Percentiles rank a stretch among this genome's conserved stretches.
These are phyloP conservation scores for Holothuria glaberrima DNA, from an alignment of 35 echinoderm and acorn worm genomes.

Conservation along the genomic window DNA sequence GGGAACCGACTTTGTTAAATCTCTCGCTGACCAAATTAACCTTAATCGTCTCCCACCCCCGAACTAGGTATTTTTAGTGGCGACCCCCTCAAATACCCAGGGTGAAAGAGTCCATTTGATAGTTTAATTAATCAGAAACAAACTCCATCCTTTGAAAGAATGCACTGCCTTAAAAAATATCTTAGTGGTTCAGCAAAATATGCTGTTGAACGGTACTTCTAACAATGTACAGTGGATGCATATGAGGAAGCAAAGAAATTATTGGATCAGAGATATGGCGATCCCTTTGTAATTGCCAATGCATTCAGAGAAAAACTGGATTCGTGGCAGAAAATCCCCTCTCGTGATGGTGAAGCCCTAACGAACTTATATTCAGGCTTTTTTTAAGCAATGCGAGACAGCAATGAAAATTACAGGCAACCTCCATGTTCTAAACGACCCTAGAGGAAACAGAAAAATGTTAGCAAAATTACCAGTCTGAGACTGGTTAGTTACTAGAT, in stretches of 20 bases:
- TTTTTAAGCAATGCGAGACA: no score
- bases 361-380: no score
- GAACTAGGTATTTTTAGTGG: conserved; percentile 75
- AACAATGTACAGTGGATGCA: conserved; percentile 34
- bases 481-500: conserved; percentile 72
- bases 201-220: conserved; percentile 66
- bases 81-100: no score
- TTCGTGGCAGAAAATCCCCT: neutral
- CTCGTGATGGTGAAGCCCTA: conserved; percentile 31
- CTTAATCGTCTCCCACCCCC: conserved; percentile 71
- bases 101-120: conserved; percentile 52
- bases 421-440: no score
- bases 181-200: conserved; percentile 56
- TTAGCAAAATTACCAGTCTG: no score
- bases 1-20: no score
- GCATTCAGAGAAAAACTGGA: neutral
- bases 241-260: conserved; percentile 46
- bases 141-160: conserved; percentile 44
- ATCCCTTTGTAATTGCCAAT: neutral
- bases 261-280: neutral
- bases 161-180: conserved; percentile 70
- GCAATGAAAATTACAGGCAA: no score
- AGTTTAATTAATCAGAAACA: conserved; percentile 52
- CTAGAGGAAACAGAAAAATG: no score
- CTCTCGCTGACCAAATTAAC: no score